These are phyloP conservation scores for Ammodytes marinus DNA, from an alignment of 2,113 vertebrate species.

Conservation along the genomic window DNA sequence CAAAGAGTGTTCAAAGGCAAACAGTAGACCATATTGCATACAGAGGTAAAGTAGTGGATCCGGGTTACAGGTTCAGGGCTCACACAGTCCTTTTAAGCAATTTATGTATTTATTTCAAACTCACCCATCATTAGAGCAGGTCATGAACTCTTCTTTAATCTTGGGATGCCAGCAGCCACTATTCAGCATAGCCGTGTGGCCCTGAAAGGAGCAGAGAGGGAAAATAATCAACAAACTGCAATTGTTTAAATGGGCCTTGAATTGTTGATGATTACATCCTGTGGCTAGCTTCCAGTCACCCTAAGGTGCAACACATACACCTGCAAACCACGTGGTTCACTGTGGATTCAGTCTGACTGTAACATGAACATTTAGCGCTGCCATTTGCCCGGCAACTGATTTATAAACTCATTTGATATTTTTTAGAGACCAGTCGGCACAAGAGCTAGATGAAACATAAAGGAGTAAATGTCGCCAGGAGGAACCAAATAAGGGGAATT, in stretches of 20 bases:
- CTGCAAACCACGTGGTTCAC: conserved; percentile 5
- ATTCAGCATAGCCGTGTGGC: conserved; percentile 98
- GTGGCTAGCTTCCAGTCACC: neutral
- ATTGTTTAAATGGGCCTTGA: conserved; percentile 3
- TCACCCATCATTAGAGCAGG: conserved; percentile 98
- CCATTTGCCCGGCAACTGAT: conserved; percentile 13
- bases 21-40: neutral
- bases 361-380: neutral
- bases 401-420: conserved; percentile 28
- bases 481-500: neutral
- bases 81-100: too few species aligned
- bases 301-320: neutral
- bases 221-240: conserved; percentile 25
- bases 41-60: neutral
- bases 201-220: conserved; percentile 82
- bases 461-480: conserved; percentile 14
- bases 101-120: conserved; percentile 65
- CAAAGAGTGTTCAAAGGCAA: neutral
- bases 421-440: neutral
- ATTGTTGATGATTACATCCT: neutral
- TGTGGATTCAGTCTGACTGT: neutral
- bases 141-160: conserved; percentile 98
- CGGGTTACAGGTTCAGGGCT: neutral
- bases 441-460: conserved; percentile 15
- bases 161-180: conserved; percentile 98